Evolutionary conservation across 2,888 invertebrate genomes (phyloP).

Genomic region (Zootermopsis nevadensis): DNA sequence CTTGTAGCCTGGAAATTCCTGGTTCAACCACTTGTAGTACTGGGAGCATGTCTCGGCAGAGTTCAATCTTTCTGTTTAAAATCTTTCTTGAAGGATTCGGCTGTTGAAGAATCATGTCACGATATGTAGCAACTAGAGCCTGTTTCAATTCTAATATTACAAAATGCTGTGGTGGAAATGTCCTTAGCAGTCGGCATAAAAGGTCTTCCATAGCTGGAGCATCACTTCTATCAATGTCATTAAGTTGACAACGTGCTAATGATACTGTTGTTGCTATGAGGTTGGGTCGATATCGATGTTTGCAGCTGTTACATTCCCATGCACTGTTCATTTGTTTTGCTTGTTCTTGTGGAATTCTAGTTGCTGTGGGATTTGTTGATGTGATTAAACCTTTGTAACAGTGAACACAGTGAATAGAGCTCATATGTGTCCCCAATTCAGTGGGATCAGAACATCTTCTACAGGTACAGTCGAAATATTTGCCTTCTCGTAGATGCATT

Average conservation of each 20-base stretch:
- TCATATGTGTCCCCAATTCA: slow-evolving; percentile 77
- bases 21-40: slow-evolving; percentile 77
- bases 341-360: not conserved
- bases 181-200: slow-evolving; percentile 66
- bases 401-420: slow-evolving; percentile 74
- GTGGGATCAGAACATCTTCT: slow-evolving; percentile 75
- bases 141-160: slow-evolving; percentile 77
- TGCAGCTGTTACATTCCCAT: slow-evolving; percentile 12
- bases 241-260: not conserved
- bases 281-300: slow-evolving; percentile 1
- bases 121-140: slow-evolving; percentile 69
- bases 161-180: slow-evolving; percentile 76
- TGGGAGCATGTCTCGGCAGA: slow-evolving; percentile 74
- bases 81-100: slow-evolving; percentile 64
- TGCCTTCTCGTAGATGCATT: slow-evolving; percentile 74
- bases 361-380: slow-evolving; percentile 56
- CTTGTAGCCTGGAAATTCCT: slow-evolving; percentile 76
- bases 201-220: slow-evolving; percentile 63
- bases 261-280: slow-evolving; percentile 28
- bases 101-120: slow-evolving; percentile 56
- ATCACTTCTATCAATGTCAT: slow-evolving; percentile 59
- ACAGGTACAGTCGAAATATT: slow-evolving; percentile 80
- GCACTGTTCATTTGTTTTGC: not conserved
- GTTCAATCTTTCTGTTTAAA: slow-evolving; percentile 72
- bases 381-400: slow-evolving; percentile 65